A percentile compares a stretch with the other conserved stretches of the same genome.
These are phyloP conservation scores for Palaemon carinicauda DNA, from an alignment of 1,140 invertebrate species.

Conservation along the genomic window DNA sequence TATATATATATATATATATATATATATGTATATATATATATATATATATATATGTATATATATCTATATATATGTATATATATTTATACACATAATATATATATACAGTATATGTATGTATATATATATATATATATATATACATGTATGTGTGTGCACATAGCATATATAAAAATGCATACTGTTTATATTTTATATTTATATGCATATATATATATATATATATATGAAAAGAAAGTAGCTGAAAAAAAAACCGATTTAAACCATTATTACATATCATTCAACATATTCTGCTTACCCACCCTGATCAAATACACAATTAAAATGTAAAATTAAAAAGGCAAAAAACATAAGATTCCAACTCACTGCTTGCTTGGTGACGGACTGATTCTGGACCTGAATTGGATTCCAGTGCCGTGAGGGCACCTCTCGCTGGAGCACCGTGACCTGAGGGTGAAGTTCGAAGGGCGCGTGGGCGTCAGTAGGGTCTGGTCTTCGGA, in stretches of 20 bases:
- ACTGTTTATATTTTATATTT: no score
- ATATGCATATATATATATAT: no score
- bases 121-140: no score
- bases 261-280: no score
- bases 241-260: no score
- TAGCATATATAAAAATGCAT: no score
- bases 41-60: neutral
- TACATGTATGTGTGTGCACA: no score
- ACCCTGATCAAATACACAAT: no score
- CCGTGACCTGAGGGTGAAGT: slow-evolving; percentile 38
- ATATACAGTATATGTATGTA: no score
- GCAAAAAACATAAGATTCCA: neutral
- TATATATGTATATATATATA: neutral
- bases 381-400: slow-evolving; percentile 46
- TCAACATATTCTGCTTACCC: no score
- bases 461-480: neutral
- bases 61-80: neutral
- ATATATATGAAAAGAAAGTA: no score
- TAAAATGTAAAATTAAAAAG: no score
- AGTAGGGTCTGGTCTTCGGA: neutral
- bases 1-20: neutral
- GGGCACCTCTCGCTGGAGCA: slow-evolving; percentile 18
- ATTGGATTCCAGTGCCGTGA: slow-evolving; percentile 20
- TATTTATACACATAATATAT: neutral
- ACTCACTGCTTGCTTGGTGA: slow-evolving; percentile 49